Evolutionary conservation across 1,140 invertebrate species (phyloP).

Genomic region (Drosophila truncata): DNA sequence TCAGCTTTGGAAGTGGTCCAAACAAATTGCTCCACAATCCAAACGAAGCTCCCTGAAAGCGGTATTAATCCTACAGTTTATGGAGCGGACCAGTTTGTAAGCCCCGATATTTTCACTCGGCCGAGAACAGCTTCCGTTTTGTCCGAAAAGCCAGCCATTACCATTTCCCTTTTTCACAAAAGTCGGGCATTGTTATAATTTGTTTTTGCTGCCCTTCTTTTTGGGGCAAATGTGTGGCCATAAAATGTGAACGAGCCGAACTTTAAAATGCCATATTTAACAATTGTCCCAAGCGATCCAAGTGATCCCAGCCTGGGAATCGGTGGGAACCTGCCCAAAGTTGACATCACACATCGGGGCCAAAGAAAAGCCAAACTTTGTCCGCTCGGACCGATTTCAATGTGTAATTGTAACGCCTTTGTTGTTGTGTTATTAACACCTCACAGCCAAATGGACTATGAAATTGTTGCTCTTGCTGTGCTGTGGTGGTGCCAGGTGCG

Average conservation of each 20-base stretch:
- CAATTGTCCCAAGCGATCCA: constrained; percentile 69
- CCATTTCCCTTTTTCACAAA: constrained; percentile 68
- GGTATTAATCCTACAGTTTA: constrained; percentile 74
- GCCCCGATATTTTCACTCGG: constrained; percentile 6
- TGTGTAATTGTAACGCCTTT: constrained; percentile 83
- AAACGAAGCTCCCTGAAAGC: constrained; percentile 29
- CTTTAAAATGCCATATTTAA: constrained; percentile 68
- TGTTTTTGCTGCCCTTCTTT: constrained; percentile 12
- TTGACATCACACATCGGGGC: constrained; percentile 73
- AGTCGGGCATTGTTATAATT: constrained; percentile 60
- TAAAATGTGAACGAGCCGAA: constrained; percentile 64
- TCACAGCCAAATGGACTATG: constrained; percentile 76
- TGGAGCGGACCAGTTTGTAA: constrained; percentile 53
- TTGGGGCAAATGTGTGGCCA: constrained; percentile 46
- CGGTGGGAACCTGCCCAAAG: constrained; percentile 68
- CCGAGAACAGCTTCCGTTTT: constrained; percentile 74
- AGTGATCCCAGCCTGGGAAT: constrained; percentile 26
- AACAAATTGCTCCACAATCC: constrained; percentile 68
- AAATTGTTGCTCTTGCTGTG: constrained; percentile 37
- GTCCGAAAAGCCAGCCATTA: constrained; percentile 42
- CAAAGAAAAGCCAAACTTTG: constrained; percentile 39
- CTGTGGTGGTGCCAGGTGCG: constrained; percentile 22
- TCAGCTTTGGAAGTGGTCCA: constrained; percentile 46
- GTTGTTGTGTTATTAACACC: constrained; percentile 79
- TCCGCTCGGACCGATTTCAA: constrained; percentile 75